A percentile compares a stretch with the other conserved stretches of the same genome.
These are phyloP conservation scores for Zoanthus sociatus DNA, from an alignment of 92 coral and sea anemone genomes.

Conservation along the genomic window DNA sequence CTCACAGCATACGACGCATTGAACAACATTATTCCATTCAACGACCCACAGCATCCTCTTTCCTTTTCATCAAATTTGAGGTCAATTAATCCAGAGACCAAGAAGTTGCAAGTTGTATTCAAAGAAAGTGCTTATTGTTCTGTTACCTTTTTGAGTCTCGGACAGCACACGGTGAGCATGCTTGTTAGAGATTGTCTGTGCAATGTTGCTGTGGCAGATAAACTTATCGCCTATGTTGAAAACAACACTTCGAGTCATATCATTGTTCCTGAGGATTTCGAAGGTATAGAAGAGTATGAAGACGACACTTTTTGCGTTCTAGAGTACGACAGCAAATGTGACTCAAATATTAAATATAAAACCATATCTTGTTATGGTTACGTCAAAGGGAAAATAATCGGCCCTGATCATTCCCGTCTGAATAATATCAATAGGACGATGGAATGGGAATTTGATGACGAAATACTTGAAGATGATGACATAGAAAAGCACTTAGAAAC, in stretches of 20 bases:
- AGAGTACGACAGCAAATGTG: background rate
- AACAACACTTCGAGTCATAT: no score
- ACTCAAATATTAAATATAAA: background rate
- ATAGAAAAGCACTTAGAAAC: background rate
- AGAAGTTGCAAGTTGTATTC: background rate
- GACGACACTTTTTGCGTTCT: background rate
- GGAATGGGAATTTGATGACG: background rate
- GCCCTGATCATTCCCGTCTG: background rate
- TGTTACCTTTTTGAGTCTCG: conserved; percentile 31
- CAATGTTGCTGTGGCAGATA: background rate
- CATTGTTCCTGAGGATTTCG: background rate
- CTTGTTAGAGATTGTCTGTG: background rate
- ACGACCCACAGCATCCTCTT: background rate
- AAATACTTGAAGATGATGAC: conserved; percentile 10
- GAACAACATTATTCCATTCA: conserved; percentile 28
- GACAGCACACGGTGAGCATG: background rate
- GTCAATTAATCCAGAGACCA: background rate
- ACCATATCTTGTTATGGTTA: conserved; percentile 18
- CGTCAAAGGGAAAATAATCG: conserved; percentile 21
- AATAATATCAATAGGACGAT: conserved; percentile 40
- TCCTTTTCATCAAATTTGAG: conserved; percentile 22
- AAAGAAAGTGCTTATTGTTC: background rate
- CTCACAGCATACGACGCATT: conserved; percentile 3
- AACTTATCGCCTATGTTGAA: background rate
- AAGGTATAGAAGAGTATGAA: no score